Base-by-base conservation (phyloP, 2,888 invertebrate species). In the Falcaria lacertinaria region DNA sequence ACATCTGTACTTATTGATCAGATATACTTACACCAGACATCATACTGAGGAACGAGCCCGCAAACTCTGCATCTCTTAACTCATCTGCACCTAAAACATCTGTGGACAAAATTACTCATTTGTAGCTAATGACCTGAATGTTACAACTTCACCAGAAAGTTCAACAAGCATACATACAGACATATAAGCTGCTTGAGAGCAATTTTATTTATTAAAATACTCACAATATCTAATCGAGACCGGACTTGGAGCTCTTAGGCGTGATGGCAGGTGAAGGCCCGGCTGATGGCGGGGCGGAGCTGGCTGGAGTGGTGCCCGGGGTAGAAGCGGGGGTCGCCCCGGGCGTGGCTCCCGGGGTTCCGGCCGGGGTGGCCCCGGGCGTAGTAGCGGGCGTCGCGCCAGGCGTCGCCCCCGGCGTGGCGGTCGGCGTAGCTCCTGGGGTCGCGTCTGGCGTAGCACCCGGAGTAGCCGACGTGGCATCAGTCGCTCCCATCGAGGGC, bases 1-100 rank as follows among this genome's bases (percentile, higher is more conserved):
- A 6, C 7, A 6, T 6, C 5, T 6, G 5, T 22, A 22, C 6
- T 22, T 22, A 22, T 22, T 22, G 22, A 22, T 41, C 15, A 7
- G n/a, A n/a, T n/a, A 40, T 55, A 79, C 84, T 82, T 68, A 85
- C 86, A 47, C 63, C 77, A 17, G 67, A 76, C 79, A 86, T 84
- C 83, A 81, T 80, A 42, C 82, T 69, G 7, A 83, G 67, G 45
- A 84, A 86, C 40, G 80, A 73, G 45, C 84, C 84, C 2, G 75
- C 57, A 48, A 79, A 82, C 6, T 64, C 71, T 4, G 54, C 54
- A 39, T 62, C 74, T 15, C 69, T 71, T n/a, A 54, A 57, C 45
- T 61, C 70, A 33, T 61, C 61, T n/a, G 58, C 66, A 36, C 47
- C 53, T 25, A 61, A 34, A 15, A 73, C 50, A 53, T 73, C 76